Evolutionary conservation across 2,113 vertebrate genomes (phyloP), one percentile per base, ranked within the genome.

Genomic region (Danionella cerebrum): DNA sequence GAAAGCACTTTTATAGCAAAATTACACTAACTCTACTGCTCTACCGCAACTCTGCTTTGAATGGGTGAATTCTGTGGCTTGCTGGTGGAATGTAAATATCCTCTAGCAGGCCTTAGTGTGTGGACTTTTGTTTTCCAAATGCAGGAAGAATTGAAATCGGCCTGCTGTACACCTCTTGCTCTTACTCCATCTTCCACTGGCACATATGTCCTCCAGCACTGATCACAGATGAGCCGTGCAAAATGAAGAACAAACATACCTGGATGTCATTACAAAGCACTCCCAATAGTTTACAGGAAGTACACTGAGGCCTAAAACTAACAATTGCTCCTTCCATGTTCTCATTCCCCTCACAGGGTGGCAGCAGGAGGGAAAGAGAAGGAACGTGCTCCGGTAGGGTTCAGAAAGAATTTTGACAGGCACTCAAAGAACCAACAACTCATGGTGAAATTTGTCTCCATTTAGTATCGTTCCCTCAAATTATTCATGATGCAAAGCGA

Each of bases 171-270:
- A 11, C 60, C 53, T 13, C 25, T 6, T 42, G 29, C 12, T 48
- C 18, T 25, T 35, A 5, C 60, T 42, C 42, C 63, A 60, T 54
- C 62, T 63, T n/a, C 63, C 19, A 42, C 48, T 35, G 5, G n/a
- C 45, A 14, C 11, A 42, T 4, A 16, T 12, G 25, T 64, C 35
- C 50, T 53, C 53, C 73, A 79, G 77, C 78, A 76, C 73, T 66
- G 76, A 82, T 78, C 70, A 78, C 78, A 45, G 64, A 85, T 84
- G 83, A 84, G 82, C 79, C 75, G 38, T 85, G 77, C 79, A 78
- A 82, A 84, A 85, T 81, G 80, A 84, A 84, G 78, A 80, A 74
- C 80, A 86, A 85, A 85, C 82, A 84, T 83, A 80, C 81, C 82
- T 86, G 85, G 78, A 81, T 83, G 60, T 84, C 82, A 81, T 85